These are phyloP conservation scores for Chalcis sispes DNA, from an alignment of 2,888 invertebrate genomes.

Conservation along the genomic window DNA sequence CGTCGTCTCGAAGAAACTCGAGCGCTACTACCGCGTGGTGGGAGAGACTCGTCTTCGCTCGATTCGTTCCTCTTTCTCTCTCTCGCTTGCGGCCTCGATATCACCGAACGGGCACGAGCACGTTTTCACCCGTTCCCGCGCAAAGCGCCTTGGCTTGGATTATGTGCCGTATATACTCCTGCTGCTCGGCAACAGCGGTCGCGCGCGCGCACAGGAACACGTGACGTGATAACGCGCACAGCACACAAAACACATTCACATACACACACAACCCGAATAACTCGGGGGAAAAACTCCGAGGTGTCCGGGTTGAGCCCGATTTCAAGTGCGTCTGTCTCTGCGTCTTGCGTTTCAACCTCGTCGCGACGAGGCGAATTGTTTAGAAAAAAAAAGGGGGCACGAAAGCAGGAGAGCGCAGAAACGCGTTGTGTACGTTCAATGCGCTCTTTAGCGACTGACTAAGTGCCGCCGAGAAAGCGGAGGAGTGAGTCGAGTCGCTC, in stretches of 20 bases:
- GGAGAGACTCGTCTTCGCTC: no score
- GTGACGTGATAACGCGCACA: slow-evolving; percentile 31
- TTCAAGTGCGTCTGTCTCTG: no score
- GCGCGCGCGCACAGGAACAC: no score
- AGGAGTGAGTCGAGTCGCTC: slow-evolving; percentile 47
- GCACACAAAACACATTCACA: no score
- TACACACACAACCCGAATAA: no score
- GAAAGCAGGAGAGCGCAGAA: slow-evolving; percentile 62
- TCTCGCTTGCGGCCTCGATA: slow-evolving; percentile 35
- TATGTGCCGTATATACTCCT: no score
- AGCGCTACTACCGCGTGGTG: slow-evolving; percentile 12
- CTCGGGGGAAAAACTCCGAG: no score
- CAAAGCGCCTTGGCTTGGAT: slow-evolving; percentile 27
- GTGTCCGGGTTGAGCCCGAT: no score
- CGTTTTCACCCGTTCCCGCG: slow-evolving; percentile 53
- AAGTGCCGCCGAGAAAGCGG: slow-evolving; percentile 57
- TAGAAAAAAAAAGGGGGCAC: no score
- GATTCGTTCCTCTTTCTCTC: no score
- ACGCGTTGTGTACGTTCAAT: slow-evolving; percentile 64
- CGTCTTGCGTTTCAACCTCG: no score
- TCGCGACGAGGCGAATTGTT: slow-evolving; percentile 13
- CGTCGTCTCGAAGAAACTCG: slow-evolving; percentile 24
- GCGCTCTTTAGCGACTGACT: slow-evolving; percentile 74
- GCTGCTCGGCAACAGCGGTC: slow-evolving; percentile 46
- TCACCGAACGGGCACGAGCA: slow-evolving; percentile 36